These are phyloP conservation scores for Salvelinus fontinalis DNA, from an alignment of 2,113 vertebrate genomes.

Conservation along the genomic window DNA sequence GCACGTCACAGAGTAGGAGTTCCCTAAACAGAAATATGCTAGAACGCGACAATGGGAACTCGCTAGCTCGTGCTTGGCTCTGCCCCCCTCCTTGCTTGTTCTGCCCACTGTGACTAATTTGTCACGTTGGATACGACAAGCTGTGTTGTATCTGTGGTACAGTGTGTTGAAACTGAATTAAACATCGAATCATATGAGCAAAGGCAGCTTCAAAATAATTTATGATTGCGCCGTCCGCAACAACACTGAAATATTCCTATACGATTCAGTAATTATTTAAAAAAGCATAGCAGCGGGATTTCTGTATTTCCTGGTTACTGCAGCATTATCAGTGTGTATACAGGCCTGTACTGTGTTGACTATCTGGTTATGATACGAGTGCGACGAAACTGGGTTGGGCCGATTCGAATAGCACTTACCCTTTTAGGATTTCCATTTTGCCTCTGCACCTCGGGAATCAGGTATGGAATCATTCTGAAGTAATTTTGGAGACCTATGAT, in stretches of 20 bases:
- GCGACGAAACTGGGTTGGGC: constrained; percentile 34
- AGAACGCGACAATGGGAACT: too few species aligned
- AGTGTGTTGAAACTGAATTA: too few species aligned
- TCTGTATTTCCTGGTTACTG: constrained; percentile 59
- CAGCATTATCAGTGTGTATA: background rate
- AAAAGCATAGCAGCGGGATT: background rate
- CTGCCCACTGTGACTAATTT: too few species aligned
- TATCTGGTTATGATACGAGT: constrained; percentile 52
- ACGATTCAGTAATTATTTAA: too few species aligned
- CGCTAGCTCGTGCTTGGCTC: too few species aligned
- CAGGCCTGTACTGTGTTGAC: background rate
- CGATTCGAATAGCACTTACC: constrained; percentile 60
- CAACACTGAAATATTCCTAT: background rate
- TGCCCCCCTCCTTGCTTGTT: too few species aligned
- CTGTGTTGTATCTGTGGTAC: too few species aligned
- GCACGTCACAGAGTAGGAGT: too few species aligned
- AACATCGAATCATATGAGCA: background rate
- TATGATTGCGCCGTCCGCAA: background rate
- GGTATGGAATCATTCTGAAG: constrained; percentile 44
- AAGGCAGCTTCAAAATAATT: background rate
- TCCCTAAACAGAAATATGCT: too few species aligned
- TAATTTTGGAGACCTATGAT: too few species aligned
- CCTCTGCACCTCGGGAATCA: constrained; percentile 22
- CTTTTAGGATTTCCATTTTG: constrained; percentile 58
- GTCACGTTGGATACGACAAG: too few species aligned